Evolutionary conservation across 2,797 vertebrate species (phyloP), one percentile per base, ranked within the genome.

Genomic region (Simalia tracyae): DNA sequence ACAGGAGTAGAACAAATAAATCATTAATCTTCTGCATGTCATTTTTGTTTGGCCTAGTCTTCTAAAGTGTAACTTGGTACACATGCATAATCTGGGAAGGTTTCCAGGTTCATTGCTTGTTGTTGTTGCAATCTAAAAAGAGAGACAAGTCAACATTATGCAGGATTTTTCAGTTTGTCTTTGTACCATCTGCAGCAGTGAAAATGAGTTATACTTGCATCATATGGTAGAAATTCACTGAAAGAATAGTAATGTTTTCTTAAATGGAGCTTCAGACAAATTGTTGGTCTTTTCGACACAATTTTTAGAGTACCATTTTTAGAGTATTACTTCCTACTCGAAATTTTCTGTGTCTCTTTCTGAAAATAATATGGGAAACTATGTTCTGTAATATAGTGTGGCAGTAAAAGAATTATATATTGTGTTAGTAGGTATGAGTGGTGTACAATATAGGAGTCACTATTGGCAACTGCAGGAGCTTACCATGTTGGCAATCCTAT

Each of bases 41-140:
- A 94, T 91, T 66, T 88, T 84, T 90, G 60, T 76, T 95, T 90
- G 94, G 15, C 92, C 93, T 93, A 88, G 76, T 90, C n/a, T 31
- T 94, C 81, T 93, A 8, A 94, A 93, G 60, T 89, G 1, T 89
- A 93, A 95, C 64, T 94, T 94, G 89, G 64, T 68, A 92, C 31
- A 94, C 68, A 92, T 95, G 94, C 89, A 89, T 94, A 93, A 93
- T 93, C 68, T 94, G 87, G 57, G 93, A 95, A 87, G 0, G 9
- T 94, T 96, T 96, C 88, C 64, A 95, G 89, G 87, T 94, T 95
- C 11, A 63, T 89, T 91, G 85, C 92, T 91, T 14, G 59, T 89
- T 91, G 86, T 91, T 91, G 42, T 93, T 94, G 94, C 89, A 88
- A 94, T 88, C 88, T 87, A 86, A 94, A 95, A 93, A 42, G 66